These are phyloP conservation scores for Antennarius striatus DNA, from an alignment of 2,113 vertebrate species.

Conservation along the genomic window DNA sequence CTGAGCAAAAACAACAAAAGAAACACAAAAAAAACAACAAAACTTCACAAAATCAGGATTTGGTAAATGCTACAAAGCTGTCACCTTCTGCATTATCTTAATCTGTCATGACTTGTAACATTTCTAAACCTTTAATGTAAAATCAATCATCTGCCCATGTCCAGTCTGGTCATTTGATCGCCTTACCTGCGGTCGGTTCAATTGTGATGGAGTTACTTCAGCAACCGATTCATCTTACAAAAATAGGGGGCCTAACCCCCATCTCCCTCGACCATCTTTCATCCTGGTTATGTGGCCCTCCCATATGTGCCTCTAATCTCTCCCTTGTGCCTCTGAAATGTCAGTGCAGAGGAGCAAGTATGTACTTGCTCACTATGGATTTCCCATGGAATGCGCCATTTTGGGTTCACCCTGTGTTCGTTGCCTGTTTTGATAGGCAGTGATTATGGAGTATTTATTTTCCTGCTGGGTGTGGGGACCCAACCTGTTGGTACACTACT, in stretches of 20 bases:
- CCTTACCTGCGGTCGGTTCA: slow-evolving; percentile 35
- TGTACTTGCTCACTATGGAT: slow-evolving; percentile 81
- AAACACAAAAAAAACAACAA: not conserved
- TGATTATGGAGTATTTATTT: slow-evolving; percentile 80
- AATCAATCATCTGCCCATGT: slow-evolving; percentile 31
- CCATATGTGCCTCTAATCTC: slow-evolving; percentile 72
- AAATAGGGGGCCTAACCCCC: slow-evolving; percentile 71
- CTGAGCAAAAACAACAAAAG: not conserved
- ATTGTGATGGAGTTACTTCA: slow-evolving; percentile 50
- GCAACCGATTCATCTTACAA: slow-evolving; percentile 59
- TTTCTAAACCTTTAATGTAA: slow-evolving; percentile 20
- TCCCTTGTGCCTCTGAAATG: slow-evolving; percentile 75
- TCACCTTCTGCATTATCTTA: not conserved
- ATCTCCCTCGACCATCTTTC: slow-evolving; percentile 70
- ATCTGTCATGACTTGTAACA: slow-evolving; percentile 5
- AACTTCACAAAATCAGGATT: slow-evolving; percentile 10
- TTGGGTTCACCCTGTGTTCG: slow-evolving; percentile 68
- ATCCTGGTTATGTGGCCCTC: slow-evolving; percentile 67
- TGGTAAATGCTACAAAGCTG: slow-evolving; percentile 18
- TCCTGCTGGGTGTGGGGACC: slow-evolving; percentile 80
- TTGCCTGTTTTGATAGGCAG: slow-evolving; percentile 79
- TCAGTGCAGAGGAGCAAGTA: slow-evolving; percentile 71
- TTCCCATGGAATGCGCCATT: slow-evolving; percentile 80
- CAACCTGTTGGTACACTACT: slow-evolving; percentile 80
- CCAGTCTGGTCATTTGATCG: slow-evolving; percentile 14